Conservation (phyloP, 2,888 invertebrate genomes). For the Incurvaria masculella region DNA sequence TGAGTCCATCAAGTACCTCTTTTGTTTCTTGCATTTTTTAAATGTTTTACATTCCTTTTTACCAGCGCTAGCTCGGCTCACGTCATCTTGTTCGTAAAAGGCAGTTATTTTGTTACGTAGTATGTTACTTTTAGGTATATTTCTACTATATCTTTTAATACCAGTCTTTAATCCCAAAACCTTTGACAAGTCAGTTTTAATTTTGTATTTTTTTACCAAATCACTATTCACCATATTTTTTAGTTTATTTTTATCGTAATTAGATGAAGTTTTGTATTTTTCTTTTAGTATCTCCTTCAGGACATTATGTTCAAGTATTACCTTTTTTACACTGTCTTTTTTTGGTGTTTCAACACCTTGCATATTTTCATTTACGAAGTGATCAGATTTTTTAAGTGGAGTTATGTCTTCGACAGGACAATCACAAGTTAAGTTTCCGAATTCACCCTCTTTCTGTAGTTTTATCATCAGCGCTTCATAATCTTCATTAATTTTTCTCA, state of each 20-base stretch:
- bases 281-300: conserved; percentile 1
- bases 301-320: conserved; percentile 2
- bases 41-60: conserved; percentile 3
- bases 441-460: background rate
- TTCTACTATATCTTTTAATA: background rate
- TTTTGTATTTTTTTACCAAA: conserved; percentile 2
- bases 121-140: background rate
- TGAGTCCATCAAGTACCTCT: conserved; percentile 8
- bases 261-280: conserved; percentile 1
- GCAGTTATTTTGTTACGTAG: background rate
- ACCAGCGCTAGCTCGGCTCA: conserved; percentile 1
- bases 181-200: conserved; percentile 1
- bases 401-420: background rate
- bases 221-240: background rate
- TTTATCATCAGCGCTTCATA: background rate
- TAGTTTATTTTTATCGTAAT: background rate
- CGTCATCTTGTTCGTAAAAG: conserved; percentile 2
- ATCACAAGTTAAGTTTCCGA: background rate
- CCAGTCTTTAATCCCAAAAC: background rate
- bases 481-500: background rate
- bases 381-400: background rate
- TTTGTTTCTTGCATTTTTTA: conserved; percentile 5
- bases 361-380: background rate
- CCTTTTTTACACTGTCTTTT: conserved; percentile 2
- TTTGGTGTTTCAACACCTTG: conserved; percentile 2